These are phyloP conservation scores for Acromyrmex charruanus DNA, from an alignment of 1,140 invertebrate species.

Conservation along the genomic window DNA sequence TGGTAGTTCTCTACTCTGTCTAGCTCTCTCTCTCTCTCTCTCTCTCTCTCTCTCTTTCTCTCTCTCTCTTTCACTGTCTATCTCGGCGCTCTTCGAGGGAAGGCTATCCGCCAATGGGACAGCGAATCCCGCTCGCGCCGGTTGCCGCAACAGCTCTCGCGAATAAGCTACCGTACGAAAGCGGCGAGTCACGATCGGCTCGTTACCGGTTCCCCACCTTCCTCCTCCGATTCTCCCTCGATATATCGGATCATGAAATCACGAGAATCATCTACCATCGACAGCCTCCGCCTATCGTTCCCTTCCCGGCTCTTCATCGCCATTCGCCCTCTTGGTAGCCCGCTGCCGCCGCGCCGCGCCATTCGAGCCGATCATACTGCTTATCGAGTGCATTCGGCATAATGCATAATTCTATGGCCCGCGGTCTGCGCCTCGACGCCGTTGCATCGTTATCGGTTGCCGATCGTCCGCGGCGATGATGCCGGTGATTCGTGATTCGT, in stretches of 20 bases:
- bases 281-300: conserved; percentile 42
- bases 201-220: conserved; percentile 75
- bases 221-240: conserved; percentile 55
- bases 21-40: neutral
- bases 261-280: conserved; percentile 73
- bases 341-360: conserved; percentile 50
- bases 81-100: conserved; percentile 22
- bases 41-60: neutral
- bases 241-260: conserved; percentile 82
- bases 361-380: conserved; percentile 78
- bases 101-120: conserved; percentile 57
- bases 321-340: neutral
- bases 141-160: conserved; percentile 72
- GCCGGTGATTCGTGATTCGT: conserved; percentile 42
- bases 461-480: conserved; percentile 51
- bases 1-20: conserved; percentile 69
- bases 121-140: conserved; percentile 53
- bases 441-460: conserved; percentile 43
- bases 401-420: conserved; percentile 79
- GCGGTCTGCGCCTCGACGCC: conserved; percentile 51
- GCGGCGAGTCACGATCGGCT: conserved; percentile 84
- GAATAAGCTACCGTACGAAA: conserved; percentile 82
- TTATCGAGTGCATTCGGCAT: conserved; percentile 78
- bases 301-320: neutral
- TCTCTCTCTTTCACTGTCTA: neutral